Evolutionary conservation across 2,113 vertebrate genomes (phyloP).

Genomic region (Melospiza melodia): DNA sequence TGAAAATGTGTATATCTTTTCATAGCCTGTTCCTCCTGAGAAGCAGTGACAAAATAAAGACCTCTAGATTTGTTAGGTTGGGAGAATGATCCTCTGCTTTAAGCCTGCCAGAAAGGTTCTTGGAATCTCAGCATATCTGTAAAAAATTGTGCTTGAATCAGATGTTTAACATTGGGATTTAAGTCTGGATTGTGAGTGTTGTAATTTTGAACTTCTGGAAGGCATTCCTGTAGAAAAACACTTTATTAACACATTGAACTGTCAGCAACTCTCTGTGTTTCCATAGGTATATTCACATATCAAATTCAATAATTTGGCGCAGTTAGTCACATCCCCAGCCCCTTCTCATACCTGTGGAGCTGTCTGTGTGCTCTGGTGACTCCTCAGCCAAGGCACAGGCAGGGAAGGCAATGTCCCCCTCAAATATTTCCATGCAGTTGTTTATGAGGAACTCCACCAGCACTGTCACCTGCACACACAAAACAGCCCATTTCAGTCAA

Average conservation of each 20-base stretch:
- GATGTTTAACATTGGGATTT: not conserved
- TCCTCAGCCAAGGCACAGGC: constrained; percentile 73
- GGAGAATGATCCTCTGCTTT: not conserved
- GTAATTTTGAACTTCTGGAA: not conserved
- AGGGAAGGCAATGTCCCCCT: constrained; percentile 76
- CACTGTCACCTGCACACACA: constrained; percentile 79
- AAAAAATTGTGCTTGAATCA: not conserved
- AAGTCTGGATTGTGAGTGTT: not conserved
- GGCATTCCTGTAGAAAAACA: not conserved
- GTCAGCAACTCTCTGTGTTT: not conserved
- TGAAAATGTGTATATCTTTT: not conserved
- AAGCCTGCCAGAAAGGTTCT: not conserved
- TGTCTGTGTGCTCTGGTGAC: constrained; percentile 69
- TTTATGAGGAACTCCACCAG: constrained; percentile 91
- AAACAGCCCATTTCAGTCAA: not conserved
- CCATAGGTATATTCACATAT: not conserved
- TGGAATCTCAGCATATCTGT: not conserved
- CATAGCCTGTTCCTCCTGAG: not conserved
- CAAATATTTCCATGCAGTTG: constrained; percentile 85
- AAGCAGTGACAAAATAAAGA: not conserved
- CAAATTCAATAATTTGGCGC: not conserved
- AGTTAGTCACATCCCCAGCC: not conserved
- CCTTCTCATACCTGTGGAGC: constrained; percentile 71
- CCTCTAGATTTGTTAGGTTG: not conserved
- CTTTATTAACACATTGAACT: not conserved